Evolutionary conservation across 2,888 invertebrate genomes (phyloP), one percentile per base, ranked within the genome.

Genomic region (Catocala fraxini): DNA sequence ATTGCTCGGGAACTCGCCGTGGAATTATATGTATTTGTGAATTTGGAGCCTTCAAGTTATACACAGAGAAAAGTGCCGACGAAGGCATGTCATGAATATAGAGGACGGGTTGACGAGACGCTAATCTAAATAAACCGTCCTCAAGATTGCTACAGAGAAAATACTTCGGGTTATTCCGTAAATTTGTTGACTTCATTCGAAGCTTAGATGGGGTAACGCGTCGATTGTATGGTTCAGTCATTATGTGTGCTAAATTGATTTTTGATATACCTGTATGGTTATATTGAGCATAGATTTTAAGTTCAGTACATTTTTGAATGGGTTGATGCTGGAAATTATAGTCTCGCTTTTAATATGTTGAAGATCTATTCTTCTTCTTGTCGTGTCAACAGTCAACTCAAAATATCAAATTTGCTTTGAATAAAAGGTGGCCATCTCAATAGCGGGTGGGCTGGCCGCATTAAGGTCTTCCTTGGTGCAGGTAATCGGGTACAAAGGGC

Each of bases 41-140:
- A 71, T 81, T 77, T 73, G 73, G 71, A 73, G 72, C 72, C 70
- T 70, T 68, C 73, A 69, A 81, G 77, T 75, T 77, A 80, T 76
- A 59, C 60, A 70, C 69, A 70, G 68, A 74, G 68, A 80, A 79
- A 82, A 80, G 77, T 84, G 76, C 69, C 73, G 68, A 70, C 59
- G 66, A 72, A 70, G 74, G 71, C 77, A 77, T 71, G 76, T 79
- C 83, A 88, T 87, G 87, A 86, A 88, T 87, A 86, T 83, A 81
- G 75, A 87, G 75, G 78, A 79, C 64, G 69, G 70, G 66, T 78
- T 81, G 79, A 82, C 76, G 81, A 80, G 80, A 70, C 79, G 79
- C 80, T 87, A 87, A 89, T 87, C 86, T 86, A 84, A 88, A 86
- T 87, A 87, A 86, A 84, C 80, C 75, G 79, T 66, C 77, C 75